These are phyloP conservation scores for Polymixis lichenea DNA, from an alignment of 2,888 invertebrate genomes.

Conservation along the genomic window DNA sequence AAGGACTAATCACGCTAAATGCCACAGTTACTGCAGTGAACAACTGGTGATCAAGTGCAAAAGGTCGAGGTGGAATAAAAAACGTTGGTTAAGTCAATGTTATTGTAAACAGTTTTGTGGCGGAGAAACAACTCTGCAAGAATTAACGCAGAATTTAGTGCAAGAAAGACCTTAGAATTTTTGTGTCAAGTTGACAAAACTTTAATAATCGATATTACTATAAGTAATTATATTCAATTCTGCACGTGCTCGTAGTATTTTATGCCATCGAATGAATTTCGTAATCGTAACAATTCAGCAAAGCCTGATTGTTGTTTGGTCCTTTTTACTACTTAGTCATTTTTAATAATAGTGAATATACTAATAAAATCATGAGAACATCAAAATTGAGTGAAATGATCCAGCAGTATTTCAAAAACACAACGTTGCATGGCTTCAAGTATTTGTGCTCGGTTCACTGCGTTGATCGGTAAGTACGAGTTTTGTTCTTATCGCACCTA, in stretches of 20 bases:
- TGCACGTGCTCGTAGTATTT: not conserved
- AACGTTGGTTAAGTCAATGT: not conserved
- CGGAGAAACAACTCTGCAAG: not conserved
- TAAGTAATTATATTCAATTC: not conserved
- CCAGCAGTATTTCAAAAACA: slow-evolving; percentile 77
- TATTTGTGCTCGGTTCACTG: slow-evolving; percentile 77
- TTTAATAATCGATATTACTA: not conserved
- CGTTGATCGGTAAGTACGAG: slow-evolving; percentile 78
- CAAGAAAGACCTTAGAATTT: not conserved
- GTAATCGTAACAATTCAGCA: not conserved
- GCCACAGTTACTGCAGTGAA: slow-evolving; percentile 44
- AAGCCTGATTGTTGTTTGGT: not conserved
- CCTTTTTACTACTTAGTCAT: not conserved
- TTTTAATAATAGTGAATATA: not conserved
- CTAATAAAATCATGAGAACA: slow-evolving; percentile 48
- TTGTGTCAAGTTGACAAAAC: not conserved
- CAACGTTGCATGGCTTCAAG: slow-evolving; percentile 86
- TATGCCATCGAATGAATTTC: not conserved
- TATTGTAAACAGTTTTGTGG: not conserved
- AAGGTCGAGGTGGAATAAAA: not conserved
- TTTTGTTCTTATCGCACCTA: not conserved
- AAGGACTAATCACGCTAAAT: slow-evolving; percentile 29
- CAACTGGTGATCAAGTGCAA: slow-evolving; percentile 29
- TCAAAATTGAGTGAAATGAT: slow-evolving; percentile 63
- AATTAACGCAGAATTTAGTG: not conserved